phyloP scores from a whole-genome alignment of 2,113 vertebrate genomes.

The Callochromis pleurospilus region DNA sequence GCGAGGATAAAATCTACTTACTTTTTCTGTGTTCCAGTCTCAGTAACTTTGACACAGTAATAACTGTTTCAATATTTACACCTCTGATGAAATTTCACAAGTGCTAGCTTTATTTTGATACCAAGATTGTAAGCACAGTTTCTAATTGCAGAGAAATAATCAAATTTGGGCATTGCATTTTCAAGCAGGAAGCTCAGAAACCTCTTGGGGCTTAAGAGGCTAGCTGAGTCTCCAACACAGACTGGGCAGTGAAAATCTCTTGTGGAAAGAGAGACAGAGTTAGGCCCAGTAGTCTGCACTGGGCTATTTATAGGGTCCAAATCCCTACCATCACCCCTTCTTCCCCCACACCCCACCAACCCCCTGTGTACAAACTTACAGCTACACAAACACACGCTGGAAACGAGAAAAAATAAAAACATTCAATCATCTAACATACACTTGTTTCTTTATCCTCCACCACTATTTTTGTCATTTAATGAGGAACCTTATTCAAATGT shows the following conservation, averaged over 20 bases:
- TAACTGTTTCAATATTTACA: neutral
- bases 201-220: neutral
- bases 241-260: constrained; percentile 42
- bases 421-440: neutral
- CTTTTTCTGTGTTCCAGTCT: too few species aligned
- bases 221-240: constrained; percentile 39
- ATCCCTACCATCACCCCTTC: neutral
- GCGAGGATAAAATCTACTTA: too few species aligned
- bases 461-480: neutral
- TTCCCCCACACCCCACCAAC: neutral
- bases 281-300: constrained; percentile 40
- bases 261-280: constrained; percentile 33
- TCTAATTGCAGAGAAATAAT: neutral
- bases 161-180: neutral
- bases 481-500: neutral
- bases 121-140: neutral
- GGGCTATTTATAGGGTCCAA: constrained; percentile 42
- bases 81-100: neutral
- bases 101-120: neutral
- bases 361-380: neutral
- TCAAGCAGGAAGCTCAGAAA: neutral
- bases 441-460: neutral
- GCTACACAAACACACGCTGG: neutral
- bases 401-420: neutral
- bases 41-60: too few species aligned